phyloP scores from a whole-genome alignment of 2,888 invertebrate species.

The Masnerella sp. region DNA sequence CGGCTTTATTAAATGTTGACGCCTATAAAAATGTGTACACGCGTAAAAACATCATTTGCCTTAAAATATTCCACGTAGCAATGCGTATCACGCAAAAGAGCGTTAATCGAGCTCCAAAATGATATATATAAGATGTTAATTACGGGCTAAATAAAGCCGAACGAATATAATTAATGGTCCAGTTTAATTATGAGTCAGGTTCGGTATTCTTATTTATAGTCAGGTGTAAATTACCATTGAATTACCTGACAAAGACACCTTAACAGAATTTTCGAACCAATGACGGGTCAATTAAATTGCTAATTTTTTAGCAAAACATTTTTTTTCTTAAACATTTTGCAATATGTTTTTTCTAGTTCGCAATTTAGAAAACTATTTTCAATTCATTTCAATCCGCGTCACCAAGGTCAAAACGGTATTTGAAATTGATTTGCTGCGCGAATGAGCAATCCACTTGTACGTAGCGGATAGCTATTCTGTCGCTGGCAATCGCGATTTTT shows the following conservation, averaged over 20 bases:
- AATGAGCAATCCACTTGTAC: constrained; percentile 15
- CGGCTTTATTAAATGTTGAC: constrained; percentile 8
- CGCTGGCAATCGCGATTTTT: constrained; percentile 9
- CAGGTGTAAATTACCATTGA: constrained; percentile 28
- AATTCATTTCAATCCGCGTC: too few relatives aligned
- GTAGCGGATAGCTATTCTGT: constrained; percentile 9
- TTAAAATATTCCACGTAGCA: constrained; percentile 8
- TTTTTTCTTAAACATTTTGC: too few relatives aligned
- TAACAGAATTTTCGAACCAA: not conserved
- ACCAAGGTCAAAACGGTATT: too few relatives aligned
- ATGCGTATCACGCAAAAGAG: constrained; percentile 17
- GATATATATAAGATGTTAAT: constrained; percentile 35
- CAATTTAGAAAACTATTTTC: too few relatives aligned
- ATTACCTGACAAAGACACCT: constrained; percentile 13
- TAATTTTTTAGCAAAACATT: too few relatives aligned
- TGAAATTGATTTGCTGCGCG: too few relatives aligned
- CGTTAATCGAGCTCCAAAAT: constrained; percentile 24
- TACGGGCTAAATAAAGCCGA: constrained; percentile 26
- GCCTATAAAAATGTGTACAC: constrained; percentile 5
- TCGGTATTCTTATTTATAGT: constrained; percentile 25
- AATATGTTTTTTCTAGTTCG: too few relatives aligned
- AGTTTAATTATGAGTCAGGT: constrained; percentile 29
- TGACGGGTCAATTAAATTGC: constrained; percentile 25
- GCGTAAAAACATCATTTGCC: constrained; percentile 18
- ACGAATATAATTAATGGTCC: constrained; percentile 35